A percentile compares a stretch with the other conserved stretches of the same genome.
These are phyloP conservation scores for Platygyra sinensis DNA, from an alignment of 64 coral and sea anemone genomes.

Conservation along the genomic window DNA sequence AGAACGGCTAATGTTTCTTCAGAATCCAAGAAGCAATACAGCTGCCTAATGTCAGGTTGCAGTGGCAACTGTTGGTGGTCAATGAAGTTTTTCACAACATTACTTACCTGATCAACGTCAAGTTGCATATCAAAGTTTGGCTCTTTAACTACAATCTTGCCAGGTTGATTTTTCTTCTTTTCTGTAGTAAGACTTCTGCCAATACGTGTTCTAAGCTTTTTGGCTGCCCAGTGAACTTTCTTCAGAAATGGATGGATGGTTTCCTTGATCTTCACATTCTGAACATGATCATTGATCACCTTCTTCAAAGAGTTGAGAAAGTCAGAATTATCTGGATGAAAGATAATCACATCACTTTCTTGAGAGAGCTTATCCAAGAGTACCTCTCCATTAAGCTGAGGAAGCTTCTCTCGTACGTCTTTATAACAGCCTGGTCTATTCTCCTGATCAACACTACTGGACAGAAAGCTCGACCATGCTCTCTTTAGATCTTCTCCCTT, in stretches of 20 bases:
- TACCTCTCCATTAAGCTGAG: conserved; percentile 36
- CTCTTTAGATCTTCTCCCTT: conserved; percentile 22
- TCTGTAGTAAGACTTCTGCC: neutral
- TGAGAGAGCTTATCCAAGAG: conserved; percentile 40
- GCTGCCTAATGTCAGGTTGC: neutral
- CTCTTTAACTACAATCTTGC: neutral
- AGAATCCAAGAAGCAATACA: neutral
- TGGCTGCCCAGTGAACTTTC: neutral
- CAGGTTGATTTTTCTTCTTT: neutral
- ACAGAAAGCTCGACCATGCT: neutral
- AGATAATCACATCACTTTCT: conserved; percentile 59
- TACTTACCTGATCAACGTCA: neutral
- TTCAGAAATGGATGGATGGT: conserved; percentile 4
- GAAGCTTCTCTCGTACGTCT: conserved; percentile 39
- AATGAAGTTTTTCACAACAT: neutral
- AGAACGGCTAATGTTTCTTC: neutral
- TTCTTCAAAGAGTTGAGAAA: neutral
- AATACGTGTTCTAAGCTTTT: neutral
- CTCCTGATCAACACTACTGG: neutral
- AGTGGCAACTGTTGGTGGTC: neutral
- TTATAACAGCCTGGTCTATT: conserved; percentile 8
- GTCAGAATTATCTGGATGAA: neutral
- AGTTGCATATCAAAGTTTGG: neutral
- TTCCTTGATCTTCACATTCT: conserved; percentile 10
- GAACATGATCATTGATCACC: neutral